Evolutionary conservation across 2,888 invertebrate genomes (phyloP), one percentile per base, ranked within the genome.

Genomic region (Ennomos quercinarius): DNA sequence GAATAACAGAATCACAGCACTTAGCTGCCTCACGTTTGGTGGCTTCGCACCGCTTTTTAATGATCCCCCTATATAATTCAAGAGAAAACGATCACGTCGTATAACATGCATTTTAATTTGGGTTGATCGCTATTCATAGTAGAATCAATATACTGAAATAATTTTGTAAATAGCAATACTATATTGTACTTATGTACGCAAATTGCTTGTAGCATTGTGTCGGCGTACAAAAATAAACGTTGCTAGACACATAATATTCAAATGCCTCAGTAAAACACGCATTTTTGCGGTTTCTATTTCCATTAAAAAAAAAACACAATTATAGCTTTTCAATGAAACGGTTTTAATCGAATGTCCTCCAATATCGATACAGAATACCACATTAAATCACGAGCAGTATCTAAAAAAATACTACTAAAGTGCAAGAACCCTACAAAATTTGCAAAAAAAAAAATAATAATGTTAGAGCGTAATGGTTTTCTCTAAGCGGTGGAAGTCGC

Each of bases 1-100:
- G 79, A 87, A 83, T 77, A 83, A 84, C 83, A 77, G 77, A 83
- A 85, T 89, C 88, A 89, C 88, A 84, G 87, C 91, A 90, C 89
- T 80, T 84, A 83, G 82, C 72, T 76, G 86, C 79, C 79, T 71
- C 68, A 76, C 70, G 83, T 84, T 82, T 87, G 87, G 81, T 66
- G 83, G 81, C 82, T 87, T 84, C 77, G 69, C 61, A 57, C 75
- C 73, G 67, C 74, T 68, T 73, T 64, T 73, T 70, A 70, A 34
- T 65, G 38, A 55, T 68, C 68, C 64, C 73, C 68, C 68, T 74
- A 74, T 74, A 76, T 68, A 79, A 78, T 77, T 74, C 9, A 42
- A 44, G 64, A 55, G 69, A 67, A 52, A 59, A 64, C 68, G 64
- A 68, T 57, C 54, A 65, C 54, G 37, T 57, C 64, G 13, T 59